These are phyloP conservation scores for Galleria mellonella DNA, from an alignment of 1,140 invertebrate species.

Conservation along the genomic window DNA sequence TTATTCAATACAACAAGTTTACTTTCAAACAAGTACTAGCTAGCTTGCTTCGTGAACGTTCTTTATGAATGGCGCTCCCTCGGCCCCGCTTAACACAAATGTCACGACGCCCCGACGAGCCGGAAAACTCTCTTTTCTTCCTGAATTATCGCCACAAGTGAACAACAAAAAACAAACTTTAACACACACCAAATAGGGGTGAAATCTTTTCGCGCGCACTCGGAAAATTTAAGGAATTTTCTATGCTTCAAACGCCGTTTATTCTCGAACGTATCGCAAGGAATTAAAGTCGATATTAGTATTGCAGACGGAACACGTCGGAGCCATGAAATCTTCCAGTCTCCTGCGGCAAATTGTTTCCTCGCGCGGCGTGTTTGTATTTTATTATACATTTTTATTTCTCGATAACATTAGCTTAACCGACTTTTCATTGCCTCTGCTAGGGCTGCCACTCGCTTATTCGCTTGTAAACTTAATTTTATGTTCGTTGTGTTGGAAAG, in stretches of 20 bases:
- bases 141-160: constrained; percentile 40
- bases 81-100: constrained; percentile 67
- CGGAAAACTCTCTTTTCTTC: constrained; percentile 73
- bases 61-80: constrained; percentile 66
- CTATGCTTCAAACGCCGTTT: constrained; percentile 21
- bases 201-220: constrained; percentile 6
- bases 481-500: constrained; percentile 5
- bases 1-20: constrained; percentile 49
- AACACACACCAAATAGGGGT: constrained; percentile 23
- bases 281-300: constrained; percentile 24
- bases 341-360: constrained; percentile 73
- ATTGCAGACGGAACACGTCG: constrained; percentile 14
- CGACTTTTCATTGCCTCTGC: constrained; percentile 70
- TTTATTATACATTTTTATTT: constrained; percentile 75
- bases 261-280: constrained; percentile 31
- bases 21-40: constrained; percentile 41
- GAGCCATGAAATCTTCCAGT: constrained; percentile 67
- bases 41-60: constrained; percentile 36
- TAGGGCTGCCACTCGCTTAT: constrained; percentile 49
- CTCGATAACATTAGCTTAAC: constrained; percentile 75
- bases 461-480: constrained; percentile 10
- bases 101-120: constrained; percentile 64
- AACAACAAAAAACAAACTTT: constrained; percentile 31
- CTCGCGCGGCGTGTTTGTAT: constrained; percentile 71
- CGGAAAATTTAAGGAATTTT: constrained; percentile 69